Percentiles rank a stretch among this genome's conserved stretches.
Conservation (phyloP, 2,797 vertebrate genomes). For the Acipenser transmontanus region DNA sequence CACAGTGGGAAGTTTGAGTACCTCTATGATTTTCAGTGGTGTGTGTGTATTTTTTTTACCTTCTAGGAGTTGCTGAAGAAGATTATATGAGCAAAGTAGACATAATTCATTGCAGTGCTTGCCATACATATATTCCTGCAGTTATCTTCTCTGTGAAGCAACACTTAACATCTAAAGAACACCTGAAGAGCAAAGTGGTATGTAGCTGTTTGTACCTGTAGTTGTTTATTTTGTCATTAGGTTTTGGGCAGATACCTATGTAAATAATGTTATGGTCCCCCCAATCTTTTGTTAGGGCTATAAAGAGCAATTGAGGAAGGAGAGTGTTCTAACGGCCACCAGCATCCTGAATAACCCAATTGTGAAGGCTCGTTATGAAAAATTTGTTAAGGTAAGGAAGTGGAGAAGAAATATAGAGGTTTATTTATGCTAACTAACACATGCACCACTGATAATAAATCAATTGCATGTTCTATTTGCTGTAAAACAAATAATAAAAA, state of each 20-base stretch:
- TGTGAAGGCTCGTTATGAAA: conserved; percentile 71
- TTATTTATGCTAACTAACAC: not conserved
- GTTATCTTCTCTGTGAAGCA: conserved; percentile 69
- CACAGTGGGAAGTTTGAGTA: no score
- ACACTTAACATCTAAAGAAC: conserved; percentile 67
- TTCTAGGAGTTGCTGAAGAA: conserved; percentile 66
- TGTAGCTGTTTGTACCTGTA: not conserved
- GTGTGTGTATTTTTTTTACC: conserved; percentile 14
- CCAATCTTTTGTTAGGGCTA: conserved; percentile 50
- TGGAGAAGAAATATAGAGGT: not conserved
- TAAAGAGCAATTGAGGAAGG: conserved; percentile 76
- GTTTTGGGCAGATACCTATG: not conserved
- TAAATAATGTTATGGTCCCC: not conserved
- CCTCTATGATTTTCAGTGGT: no score
- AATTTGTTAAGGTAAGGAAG: conserved; percentile 71
- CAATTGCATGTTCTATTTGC: not conserved
- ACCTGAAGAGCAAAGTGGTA: conserved; percentile 71
- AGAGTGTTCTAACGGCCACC: conserved; percentile 75
- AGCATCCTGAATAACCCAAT: conserved; percentile 80
- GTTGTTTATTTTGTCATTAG: not conserved
- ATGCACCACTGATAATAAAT: not conserved
- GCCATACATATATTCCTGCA: conserved; percentile 68
- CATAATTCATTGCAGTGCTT: conserved; percentile 74
- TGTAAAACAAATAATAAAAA: not conserved
- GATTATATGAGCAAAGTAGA: conserved; percentile 79